phyloP scores from a whole-genome alignment of 2,113 vertebrate species.

The Dipodomys spectabilis region DNA sequence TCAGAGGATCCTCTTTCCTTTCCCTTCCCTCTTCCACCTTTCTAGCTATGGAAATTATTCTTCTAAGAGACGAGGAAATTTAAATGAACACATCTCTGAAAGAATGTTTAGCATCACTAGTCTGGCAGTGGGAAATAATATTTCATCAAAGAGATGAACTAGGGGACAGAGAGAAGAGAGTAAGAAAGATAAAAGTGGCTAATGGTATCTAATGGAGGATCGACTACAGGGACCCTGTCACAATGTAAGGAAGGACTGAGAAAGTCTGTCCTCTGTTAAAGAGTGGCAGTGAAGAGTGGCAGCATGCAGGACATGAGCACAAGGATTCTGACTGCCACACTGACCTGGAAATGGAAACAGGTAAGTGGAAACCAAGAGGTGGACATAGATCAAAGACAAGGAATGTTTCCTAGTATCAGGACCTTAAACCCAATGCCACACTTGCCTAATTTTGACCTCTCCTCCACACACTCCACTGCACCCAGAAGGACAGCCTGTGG shows the following conservation, averaged over 20 bases:
- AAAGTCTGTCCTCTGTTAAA: not conserved
- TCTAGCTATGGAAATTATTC: not conserved
- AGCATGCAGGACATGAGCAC: not conserved
- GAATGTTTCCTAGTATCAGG: not conserved
- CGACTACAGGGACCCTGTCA: not conserved
- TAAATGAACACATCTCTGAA: not conserved
- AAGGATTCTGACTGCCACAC: not conserved
- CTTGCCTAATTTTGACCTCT: not conserved
- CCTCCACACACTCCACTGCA: fast-evolving
- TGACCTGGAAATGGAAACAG: not conserved
- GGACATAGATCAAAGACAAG: not conserved
- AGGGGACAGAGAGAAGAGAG: not conserved
- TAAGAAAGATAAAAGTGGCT: not conserved
- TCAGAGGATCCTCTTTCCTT: not conserved
- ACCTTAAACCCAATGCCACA: not conserved
- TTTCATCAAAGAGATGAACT: not conserved
- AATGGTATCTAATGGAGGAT: not conserved
- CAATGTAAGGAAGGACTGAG: not conserved
- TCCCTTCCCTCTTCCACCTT: not conserved
- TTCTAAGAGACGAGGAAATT: constrained; percentile 20
- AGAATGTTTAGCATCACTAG: not conserved
- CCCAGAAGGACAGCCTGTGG: not conserved
- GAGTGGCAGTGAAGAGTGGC: not conserved
- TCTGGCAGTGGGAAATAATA: not conserved
- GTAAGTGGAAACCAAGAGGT: not conserved